Evolutionary conservation across 2,888 invertebrate species (phyloP), one percentile per base, ranked within the genome.

Genomic region (Deilephila porcellus): DNA sequence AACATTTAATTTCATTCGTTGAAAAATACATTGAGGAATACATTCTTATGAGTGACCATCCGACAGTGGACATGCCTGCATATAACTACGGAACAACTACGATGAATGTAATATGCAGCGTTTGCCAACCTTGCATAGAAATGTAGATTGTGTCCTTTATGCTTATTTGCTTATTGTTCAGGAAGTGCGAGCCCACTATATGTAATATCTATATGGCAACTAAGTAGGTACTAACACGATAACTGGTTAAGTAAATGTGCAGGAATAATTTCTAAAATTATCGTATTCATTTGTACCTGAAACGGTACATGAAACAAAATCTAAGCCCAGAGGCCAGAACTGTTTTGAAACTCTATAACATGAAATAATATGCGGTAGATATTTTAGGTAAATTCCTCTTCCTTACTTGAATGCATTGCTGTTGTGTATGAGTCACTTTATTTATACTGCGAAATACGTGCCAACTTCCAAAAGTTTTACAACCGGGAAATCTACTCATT

Each of bases 401-500:
- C 17, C 67, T 52, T 25, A 67, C 17, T 17, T 67, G 67, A 52
- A 20, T 60, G 25, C 11, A 17, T 60, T 17, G 5, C 5, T 29
- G 60, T 20, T 11, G 7, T 11, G 60, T 60, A 25, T 14, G 25
- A 14, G 4, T n/a, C 8, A 63, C 45, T n/a, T n/a, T 37, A 67
- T 67, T 67, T 45, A 67, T 17, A 17, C 67, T 2, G 14, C 25
- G 20, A 67, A 52, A 25, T 64, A 45, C 29, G 25, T 29, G 25
- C 60, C 60, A 45, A 52, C 67, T 52, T 67, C 67, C 45, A 20
- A 67, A 45, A 67, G 45, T n/a, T 25, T 52, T 25, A 25, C 45
- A 5, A 20, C 37, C 45, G 14, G 25, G 45, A 45, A 45, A 4
- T 64, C 3, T 37, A 37, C 6, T 37, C 25, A 37, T 17, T 5